Evolutionary conservation across 92 coral and sea anemone species (phyloP).

Genomic region (Umimayanthus chanpuru): DNA sequence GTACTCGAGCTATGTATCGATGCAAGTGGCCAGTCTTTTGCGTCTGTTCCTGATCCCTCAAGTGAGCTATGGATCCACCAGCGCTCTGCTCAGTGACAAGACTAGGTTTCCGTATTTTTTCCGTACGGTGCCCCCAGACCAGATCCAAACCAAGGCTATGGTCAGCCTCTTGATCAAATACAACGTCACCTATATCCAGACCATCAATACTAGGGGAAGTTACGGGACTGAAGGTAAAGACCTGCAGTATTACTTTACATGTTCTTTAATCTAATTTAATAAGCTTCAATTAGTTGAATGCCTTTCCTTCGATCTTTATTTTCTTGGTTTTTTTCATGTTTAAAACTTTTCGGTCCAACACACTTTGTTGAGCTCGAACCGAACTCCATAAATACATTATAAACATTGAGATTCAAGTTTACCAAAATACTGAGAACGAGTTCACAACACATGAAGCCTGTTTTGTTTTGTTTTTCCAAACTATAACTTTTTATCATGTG

Average conservation of each 20-base stretch:
- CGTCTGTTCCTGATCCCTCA: slow-evolving; percentile 53
- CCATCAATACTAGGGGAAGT: slow-evolving; percentile 42
- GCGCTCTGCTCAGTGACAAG: slow-evolving; percentile 54
- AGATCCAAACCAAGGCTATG: slow-evolving; percentile 42
- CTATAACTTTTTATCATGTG: too few species aligned
- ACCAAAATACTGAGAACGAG: too few species aligned
- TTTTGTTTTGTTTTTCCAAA: too few species aligned
- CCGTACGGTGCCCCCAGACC: slow-evolving; percentile 51
- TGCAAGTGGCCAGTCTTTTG: slow-evolving; percentile 39
- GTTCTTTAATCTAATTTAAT: background rate
- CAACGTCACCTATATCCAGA: slow-evolving; percentile 51
- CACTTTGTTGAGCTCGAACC: too few species aligned
- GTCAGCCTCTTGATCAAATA: slow-evolving; percentile 29
- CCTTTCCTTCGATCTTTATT: background rate
- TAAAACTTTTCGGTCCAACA: too few species aligned
- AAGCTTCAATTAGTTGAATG: background rate
- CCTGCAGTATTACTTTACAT: background rate
- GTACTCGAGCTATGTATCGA: slow-evolving; percentile 33
- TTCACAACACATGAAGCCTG: too few species aligned
- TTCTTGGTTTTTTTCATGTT: too few species aligned
- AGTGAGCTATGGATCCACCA: slow-evolving; percentile 53
- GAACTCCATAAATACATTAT: too few species aligned
- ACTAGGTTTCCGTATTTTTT: slow-evolving; percentile 43
- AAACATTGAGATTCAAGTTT: too few species aligned
- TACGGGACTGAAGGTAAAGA: slow-evolving; percentile 42